Conservation (phyloP, 2,113 vertebrate species). For the Probosciger aterrimus region DNA sequence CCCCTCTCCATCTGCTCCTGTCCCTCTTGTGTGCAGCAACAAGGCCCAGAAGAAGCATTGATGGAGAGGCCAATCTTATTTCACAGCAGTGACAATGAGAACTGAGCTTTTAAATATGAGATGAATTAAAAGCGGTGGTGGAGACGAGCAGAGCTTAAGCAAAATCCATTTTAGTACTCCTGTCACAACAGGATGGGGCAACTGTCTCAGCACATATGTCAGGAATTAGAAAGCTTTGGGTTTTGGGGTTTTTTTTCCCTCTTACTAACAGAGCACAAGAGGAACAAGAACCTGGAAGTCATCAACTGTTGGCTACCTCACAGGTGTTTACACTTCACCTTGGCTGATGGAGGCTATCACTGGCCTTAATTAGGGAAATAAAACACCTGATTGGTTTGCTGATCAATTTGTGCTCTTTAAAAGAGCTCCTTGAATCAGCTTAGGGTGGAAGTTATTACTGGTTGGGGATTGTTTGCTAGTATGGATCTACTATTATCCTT, state of each 20-base stretch:
- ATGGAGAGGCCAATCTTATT: neutral
- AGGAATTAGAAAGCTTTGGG: neutral
- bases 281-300: neutral
- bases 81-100: neutral
- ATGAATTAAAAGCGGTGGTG: neutral
- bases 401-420: neutral
- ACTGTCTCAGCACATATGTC: neutral
- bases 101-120: neutral
- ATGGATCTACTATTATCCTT: neutral
- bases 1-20: accelerated
- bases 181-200: accelerated
- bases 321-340: neutral
- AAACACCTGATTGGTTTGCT: neutral
- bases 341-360: neutral
- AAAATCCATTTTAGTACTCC: neutral
- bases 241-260: neutral
- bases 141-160: neutral
- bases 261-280: neutral
- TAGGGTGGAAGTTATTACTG: neutral
- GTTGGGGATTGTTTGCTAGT: neutral
- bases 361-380: neutral
- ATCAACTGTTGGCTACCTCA: neutral
- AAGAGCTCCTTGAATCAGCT: neutral
- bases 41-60: neutral
- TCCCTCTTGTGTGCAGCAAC: neutral